Evolutionary conservation across 2,113 vertebrate genomes (phyloP).

Genomic region (Cottus gobio): DNA sequence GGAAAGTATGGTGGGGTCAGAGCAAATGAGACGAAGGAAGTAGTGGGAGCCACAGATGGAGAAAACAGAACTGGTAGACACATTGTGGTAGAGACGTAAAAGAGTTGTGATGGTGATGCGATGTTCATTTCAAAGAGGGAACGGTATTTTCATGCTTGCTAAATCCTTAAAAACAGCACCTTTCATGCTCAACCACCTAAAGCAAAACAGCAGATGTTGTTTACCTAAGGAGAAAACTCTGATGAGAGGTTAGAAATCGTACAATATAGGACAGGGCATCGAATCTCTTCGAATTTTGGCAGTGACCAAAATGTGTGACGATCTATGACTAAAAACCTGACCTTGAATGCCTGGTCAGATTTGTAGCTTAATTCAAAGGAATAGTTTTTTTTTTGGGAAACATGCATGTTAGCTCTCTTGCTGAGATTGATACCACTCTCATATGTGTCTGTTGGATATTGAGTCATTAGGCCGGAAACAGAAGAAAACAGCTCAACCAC

Average conservation of each 20-base stretch:
- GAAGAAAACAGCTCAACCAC: too few species aligned
- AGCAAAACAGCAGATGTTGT: neutral
- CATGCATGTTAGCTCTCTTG: neutral
- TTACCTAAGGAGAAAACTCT: neutral
- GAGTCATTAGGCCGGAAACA: neutral
- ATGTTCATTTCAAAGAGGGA: slow-evolving; percentile 54
- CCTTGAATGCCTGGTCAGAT: neutral
- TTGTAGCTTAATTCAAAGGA: neutral
- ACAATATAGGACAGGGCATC: neutral
- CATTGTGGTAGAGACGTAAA: slow-evolving; percentile 31
- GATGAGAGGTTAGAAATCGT: neutral
- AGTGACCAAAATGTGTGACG: neutral
- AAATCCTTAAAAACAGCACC: neutral
- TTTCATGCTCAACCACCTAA: neutral
- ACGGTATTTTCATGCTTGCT: neutral
- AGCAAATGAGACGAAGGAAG: slow-evolving; percentile 40
- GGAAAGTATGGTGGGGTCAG: slow-evolving; percentile 45
- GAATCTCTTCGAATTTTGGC: neutral
- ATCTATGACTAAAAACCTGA: neutral
- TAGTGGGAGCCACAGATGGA: slow-evolving; percentile 64
- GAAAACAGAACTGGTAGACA: slow-evolving; percentile 57
- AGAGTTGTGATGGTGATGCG: slow-evolving; percentile 36
- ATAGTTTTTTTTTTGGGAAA: neutral
- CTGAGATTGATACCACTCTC: neutral
- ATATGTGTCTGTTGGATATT: neutral